phyloP scores from a whole-genome alignment of 2,113 vertebrate species.

The Talpa occidentalis region DNA sequence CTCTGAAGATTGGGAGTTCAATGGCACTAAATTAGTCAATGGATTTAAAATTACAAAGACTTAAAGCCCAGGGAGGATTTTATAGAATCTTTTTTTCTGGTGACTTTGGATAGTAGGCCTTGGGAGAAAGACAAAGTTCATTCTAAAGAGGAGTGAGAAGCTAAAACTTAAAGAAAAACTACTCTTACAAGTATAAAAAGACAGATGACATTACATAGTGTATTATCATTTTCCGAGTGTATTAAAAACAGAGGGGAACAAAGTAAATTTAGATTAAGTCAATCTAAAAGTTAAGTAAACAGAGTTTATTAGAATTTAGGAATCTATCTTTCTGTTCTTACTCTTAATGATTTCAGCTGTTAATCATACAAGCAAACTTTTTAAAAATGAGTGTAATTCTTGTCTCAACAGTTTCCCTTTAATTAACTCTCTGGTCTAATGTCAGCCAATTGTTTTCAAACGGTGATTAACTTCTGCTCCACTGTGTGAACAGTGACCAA shows the following conservation, averaged over 20 bases:
- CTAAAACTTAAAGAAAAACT: background rate
- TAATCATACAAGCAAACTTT: constrained; percentile 69
- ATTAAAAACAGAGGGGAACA: constrained; percentile 53
- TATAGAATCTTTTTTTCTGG: constrained; percentile 52
- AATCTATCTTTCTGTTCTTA: constrained; percentile 50
- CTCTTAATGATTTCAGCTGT: constrained; percentile 53
- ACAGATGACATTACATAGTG: constrained; percentile 51
- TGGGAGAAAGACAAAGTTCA: constrained; percentile 66
- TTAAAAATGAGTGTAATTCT: constrained; percentile 59
- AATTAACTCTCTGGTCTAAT: constrained; percentile 73
- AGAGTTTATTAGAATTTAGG: constrained; percentile 54
- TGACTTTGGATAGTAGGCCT: constrained; percentile 46
- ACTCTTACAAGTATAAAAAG: constrained; percentile 36
- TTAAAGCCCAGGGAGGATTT: constrained; percentile 59
- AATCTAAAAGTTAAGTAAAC: constrained; percentile 68
- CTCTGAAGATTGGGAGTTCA: constrained; percentile 63
- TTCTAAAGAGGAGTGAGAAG: constrained; percentile 48
- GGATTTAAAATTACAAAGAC: constrained; percentile 73
- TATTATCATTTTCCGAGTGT: constrained; percentile 49
- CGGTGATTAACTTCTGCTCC: constrained; percentile 65
- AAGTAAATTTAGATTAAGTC: constrained; percentile 59
- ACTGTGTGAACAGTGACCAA: constrained; percentile 65
- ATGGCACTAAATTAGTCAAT: constrained; percentile 72
- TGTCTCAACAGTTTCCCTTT: constrained; percentile 74
- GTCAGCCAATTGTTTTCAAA: constrained; percentile 72